Percentiles rank a stretch among this genome's conserved stretches.
phyloP scores from a whole-genome alignment of 2,797 vertebrate genomes.

The Balearica regulorum region DNA sequence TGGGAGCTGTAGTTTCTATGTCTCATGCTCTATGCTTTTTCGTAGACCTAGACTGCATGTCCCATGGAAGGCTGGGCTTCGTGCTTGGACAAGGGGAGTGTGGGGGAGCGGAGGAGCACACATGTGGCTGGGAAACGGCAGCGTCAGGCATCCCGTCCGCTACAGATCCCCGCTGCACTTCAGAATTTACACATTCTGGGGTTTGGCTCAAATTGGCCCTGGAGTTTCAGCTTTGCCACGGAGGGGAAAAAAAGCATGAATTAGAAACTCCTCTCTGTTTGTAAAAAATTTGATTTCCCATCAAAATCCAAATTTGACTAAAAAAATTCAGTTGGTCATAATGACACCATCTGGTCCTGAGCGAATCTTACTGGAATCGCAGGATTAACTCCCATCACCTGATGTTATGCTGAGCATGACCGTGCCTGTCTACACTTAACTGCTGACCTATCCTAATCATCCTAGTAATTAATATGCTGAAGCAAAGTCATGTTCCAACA shows the following conservation, averaged over 20 bases:
- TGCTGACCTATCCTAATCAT: slow-evolving; percentile 56
- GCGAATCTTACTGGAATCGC: background rate
- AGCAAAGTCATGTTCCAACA: slow-evolving; percentile 51
- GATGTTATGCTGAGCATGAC: background rate
- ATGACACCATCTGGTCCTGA: background rate
- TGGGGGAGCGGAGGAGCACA: background rate
- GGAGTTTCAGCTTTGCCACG: background rate
- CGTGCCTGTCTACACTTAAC: slow-evolving; percentile 24
- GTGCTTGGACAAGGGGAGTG: background rate
- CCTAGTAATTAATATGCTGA: slow-evolving; percentile 25
- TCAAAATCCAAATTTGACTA: background rate
- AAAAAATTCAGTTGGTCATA: background rate
- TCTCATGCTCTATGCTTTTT: background rate
- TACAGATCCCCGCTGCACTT: rapidly evolving
- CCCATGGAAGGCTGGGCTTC: background rate
- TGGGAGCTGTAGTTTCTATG: rapidly evolving
- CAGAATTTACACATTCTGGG: background rate
- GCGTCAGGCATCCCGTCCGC: rapidly evolving
- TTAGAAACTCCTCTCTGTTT: background rate
- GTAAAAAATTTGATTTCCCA: background rate
- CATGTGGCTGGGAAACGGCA: background rate
- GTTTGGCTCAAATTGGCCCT: background rate
- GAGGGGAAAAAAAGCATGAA: rapidly evolving
- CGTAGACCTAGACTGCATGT: background rate
- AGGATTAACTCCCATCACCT: background rate